Evolutionary conservation across 2,797 vertebrate species (phyloP), one percentile per base, ranked within the genome.

Genomic region (Oreochromis grahami): DNA sequence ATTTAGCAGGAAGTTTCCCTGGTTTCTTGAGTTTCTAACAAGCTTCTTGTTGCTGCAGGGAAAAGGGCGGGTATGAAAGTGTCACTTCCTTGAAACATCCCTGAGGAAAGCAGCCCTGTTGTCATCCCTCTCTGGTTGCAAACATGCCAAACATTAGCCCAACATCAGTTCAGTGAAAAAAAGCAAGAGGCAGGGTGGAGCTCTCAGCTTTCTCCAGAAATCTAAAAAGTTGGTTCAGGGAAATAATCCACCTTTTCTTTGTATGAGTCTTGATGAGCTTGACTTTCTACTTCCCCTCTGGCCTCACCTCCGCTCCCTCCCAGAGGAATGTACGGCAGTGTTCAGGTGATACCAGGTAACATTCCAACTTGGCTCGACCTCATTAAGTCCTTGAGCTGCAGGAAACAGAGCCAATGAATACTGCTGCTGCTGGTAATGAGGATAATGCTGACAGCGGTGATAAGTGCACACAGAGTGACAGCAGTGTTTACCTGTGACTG

Each of bases 291-390:
- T 50, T 41, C 10, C 7, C 63, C 72, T 50, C 45, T 41, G 10
- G 8, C 52, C 14, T 34, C 19, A 19, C 17, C 50, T 15, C 29
- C 3, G 0, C 19, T 9, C 26, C 58, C 83, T 60, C 77, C 80
- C 74, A 9, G 51, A 83, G 83, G 86, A 91, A 88, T 92, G 84
- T 32, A 79, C 17, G 12, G 12, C 50, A 43, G 32, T 43, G 56
- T 19, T 0, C 43, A 85, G 80, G 76, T 89, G 84, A 86, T 19
- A 76, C 79, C 65, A 14, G 79, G 80, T 56, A 26, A 10, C 11
- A 2, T 17, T 88, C 45, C 63, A 34, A 45, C 21, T 82, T 29
- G 0, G 43, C 84, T 81, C 50, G 56, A n/a, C 43, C 85, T 86
- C 14, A 14, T 83, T 81, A 55, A 7, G 51, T 26, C 68, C 14